Conservation (phyloP, 2,113 vertebrate genomes). For the Clupea harengus region DNA sequence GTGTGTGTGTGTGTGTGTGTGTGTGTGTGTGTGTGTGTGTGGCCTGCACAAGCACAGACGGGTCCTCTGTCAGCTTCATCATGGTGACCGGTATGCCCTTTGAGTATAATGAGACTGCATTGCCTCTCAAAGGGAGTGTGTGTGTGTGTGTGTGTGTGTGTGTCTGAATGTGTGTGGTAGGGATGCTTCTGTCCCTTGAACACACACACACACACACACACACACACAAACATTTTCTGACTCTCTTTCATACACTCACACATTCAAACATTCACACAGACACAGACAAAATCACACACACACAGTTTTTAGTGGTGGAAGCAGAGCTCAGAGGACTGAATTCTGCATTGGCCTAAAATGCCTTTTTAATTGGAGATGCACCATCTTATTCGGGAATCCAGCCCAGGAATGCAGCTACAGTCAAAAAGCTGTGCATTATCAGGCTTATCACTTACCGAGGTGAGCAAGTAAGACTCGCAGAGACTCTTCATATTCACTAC, state of each 20-base stretch:
- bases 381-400: not conserved
- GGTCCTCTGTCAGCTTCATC: conserved; percentile 64
- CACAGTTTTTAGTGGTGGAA: not conserved
- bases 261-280: not conserved
- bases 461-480: not conserved
- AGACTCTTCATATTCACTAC: not conserved
- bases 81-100: conserved; percentile 69
- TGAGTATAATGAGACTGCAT: conserved; percentile 65
- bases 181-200: not conserved
- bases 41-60: conserved; percentile 43
- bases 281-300: too few relatives aligned
- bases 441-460: not conserved
- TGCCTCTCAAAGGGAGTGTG: conserved; percentile 40
- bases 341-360: not conserved
- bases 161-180: not conserved
- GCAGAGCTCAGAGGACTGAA: not conserved
- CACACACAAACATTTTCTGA: too few relatives aligned
- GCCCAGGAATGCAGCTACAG: not conserved
- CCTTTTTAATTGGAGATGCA: not conserved
- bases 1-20: conserved; percentile 42
- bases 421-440: not conserved
- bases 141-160: conserved; percentile 15
- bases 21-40: conserved; percentile 16
- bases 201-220: not conserved
- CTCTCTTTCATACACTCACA: not conserved